Conservation (phyloP, 2,797 vertebrate species). For the Anguilla pacifica region DNA sequence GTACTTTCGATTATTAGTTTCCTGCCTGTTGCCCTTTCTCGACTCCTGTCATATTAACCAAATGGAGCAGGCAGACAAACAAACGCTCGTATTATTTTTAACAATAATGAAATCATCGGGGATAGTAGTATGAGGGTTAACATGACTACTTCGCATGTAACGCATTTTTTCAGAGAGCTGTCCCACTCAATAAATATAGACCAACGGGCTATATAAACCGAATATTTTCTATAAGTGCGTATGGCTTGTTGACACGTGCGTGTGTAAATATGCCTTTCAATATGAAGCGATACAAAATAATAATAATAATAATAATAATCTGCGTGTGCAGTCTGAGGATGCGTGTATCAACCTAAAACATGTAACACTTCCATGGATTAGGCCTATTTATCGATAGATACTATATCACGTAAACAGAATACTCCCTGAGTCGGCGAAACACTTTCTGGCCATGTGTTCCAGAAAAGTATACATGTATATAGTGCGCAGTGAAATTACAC, state of each 20-base stretch:
- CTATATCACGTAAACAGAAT: background rate
- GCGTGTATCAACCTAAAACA: background rate
- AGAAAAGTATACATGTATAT: no score
- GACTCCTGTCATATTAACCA: background rate
- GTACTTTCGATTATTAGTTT: slow-evolving; percentile 11
- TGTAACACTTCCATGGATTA: background rate
- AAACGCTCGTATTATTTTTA: background rate
- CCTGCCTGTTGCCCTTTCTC: background rate
- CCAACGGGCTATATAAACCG: background rate
- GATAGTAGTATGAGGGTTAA: background rate
- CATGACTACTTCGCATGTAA: background rate
- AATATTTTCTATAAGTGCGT: background rate
- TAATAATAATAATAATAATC: background rate
- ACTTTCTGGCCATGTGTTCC: no score
- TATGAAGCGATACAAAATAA: background rate
- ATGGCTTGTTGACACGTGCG: background rate
- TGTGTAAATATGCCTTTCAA: no score
- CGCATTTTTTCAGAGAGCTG: background rate
- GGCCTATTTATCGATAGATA: background rate
- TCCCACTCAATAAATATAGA: background rate
- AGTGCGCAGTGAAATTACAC: no score
- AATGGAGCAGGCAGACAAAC: background rate
- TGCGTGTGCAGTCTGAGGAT: background rate
- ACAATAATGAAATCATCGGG: background rate
- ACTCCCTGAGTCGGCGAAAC: no score